Conservation (phyloP, 1,140 invertebrate species). For the Drepana arcuata region DNA sequence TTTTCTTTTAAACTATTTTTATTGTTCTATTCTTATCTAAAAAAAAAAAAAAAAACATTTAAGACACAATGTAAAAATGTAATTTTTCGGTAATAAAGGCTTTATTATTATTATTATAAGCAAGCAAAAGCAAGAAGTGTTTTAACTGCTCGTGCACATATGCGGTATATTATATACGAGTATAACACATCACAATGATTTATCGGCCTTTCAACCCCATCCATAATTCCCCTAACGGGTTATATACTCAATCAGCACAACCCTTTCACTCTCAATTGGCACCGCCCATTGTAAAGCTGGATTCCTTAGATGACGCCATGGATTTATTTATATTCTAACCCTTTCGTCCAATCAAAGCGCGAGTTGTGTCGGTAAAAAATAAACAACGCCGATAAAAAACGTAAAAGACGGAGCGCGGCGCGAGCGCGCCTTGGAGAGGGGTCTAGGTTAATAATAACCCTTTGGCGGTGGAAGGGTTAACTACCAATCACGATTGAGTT, state of each 20-base stretch:
- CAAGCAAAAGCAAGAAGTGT: slow-evolving; percentile 8
- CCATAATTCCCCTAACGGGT: slow-evolving; percentile 14
- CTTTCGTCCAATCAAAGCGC: slow-evolving; percentile 60
- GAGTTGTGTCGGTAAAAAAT: slow-evolving; percentile 32
- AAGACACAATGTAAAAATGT: too few species aligned
- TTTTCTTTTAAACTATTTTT: too few species aligned
- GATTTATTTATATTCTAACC: slow-evolving; percentile 58
- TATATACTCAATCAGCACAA: slow-evolving; percentile 31
- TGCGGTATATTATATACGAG: background rate
- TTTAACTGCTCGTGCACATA: slow-evolving; percentile 12
- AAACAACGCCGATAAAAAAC: slow-evolving; percentile 41
- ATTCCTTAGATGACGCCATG: slow-evolving; percentile 16
- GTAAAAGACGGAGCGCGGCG: slow-evolving; percentile 45
- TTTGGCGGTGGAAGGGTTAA: slow-evolving; percentile 55
- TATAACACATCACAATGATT: slow-evolving; percentile 5
- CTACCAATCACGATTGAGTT: slow-evolving; percentile 52
- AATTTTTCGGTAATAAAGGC: too few species aligned
- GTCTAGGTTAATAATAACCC: slow-evolving; percentile 66
- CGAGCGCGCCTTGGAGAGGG: slow-evolving; percentile 41
- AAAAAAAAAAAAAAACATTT: too few species aligned
- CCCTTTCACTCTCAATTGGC: slow-evolving; percentile 40
- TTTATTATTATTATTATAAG: too few species aligned
- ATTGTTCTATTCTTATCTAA: too few species aligned
- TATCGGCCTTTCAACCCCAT: slow-evolving; percentile 18
- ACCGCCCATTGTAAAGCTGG: slow-evolving; percentile 30